Base-by-base conservation (phyloP, 2,888 invertebrate species). In the Teleogryllus oceanicus region DNA sequence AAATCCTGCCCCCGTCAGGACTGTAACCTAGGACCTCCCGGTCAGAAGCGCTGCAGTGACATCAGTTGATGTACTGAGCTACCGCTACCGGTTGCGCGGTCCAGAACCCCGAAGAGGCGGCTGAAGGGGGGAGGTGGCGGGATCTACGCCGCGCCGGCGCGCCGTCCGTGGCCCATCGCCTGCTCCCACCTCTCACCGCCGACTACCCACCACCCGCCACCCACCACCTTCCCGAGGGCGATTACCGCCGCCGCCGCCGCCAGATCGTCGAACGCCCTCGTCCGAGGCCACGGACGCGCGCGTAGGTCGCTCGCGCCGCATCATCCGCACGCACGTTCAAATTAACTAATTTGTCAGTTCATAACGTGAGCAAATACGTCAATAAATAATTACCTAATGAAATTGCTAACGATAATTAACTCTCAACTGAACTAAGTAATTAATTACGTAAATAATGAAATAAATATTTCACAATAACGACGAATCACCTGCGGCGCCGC, bases 271-370 rank as follows among this genome's bases (percentile, higher is more conserved):
- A 37, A 37, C 37, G 37, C 37, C 37, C 37, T 37, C 37, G 37
- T 5, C 37, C 37, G 37, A 37, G 37, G 37, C 37, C 37, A 37
- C 37, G 37, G 37, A 37, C 37, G 37, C 37, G 37, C 37, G 37
- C 37, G 37, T 37, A 37, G 37, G 37, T 37, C 37, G 37, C 37
- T 37, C 37, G 62, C 62, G 62, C 16, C 62, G 62, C 62, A 62
- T 62, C 62, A 62, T 62, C 62, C 13, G 62, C 13, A 62, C 62
- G 62, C 62, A n/a, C 62, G 62, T n/a, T 62, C 62, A 62, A 62
- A 62, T 62, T 62, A 62, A 62, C 62, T 62, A 62, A 62, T 62
- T 62, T 62, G 62, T 62, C 62, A 62, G 62, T 62, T 62, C 62
- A 62, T 62, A 62, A 62, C 62, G 62, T 62, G 62, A 62, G n/a